These are phyloP conservation scores for Periophthalmodon schlosseri DNA, from an alignment of 2,113 vertebrate species.

Conservation along the genomic window DNA sequence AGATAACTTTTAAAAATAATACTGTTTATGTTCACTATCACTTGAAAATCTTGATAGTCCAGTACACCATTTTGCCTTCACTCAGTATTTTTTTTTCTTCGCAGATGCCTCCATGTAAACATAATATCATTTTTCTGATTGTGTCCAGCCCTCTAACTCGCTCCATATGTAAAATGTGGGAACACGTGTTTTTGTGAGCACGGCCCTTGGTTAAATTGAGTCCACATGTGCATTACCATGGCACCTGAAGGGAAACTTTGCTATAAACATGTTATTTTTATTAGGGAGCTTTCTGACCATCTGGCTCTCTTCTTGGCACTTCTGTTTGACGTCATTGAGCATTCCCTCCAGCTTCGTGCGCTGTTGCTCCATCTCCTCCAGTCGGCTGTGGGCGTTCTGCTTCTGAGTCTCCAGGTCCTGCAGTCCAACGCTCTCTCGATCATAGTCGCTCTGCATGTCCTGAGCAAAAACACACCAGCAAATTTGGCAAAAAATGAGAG, in stretches of 20 bases:
- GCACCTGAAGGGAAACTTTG: slow-evolving; percentile 10
- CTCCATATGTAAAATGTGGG: slow-evolving; percentile 5
- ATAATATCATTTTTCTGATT: slow-evolving; percentile 11
- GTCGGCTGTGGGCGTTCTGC: slow-evolving; percentile 86
- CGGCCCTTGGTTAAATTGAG: slow-evolving; percentile 3
- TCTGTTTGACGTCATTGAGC: slow-evolving; percentile 87
- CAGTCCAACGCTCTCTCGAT: slow-evolving; percentile 84
- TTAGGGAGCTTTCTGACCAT: slow-evolving; percentile 76
- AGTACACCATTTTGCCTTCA: neutral
- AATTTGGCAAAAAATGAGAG: neutral
- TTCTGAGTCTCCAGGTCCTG: slow-evolving; percentile 91
- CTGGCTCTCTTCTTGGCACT: slow-evolving; percentile 90
- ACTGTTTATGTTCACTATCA: no score
- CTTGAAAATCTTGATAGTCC: neutral
- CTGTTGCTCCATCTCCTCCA: slow-evolving; percentile 97
- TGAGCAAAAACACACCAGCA: slow-evolving; percentile 43
- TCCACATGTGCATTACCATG: neutral
- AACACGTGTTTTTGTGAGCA: slow-evolving; percentile 12
- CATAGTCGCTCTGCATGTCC: slow-evolving; percentile 89
- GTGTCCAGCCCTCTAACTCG: neutral
- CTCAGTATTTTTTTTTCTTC: neutral
- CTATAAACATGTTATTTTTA: neutral
- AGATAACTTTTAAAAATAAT: neutral
- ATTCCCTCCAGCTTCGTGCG: slow-evolving; percentile 91
- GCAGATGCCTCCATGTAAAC: neutral